A percentile compares a stretch with the other conserved stretches of the same genome.
phyloP scores from a whole-genome alignment of 1,140 invertebrate species.

The Drosophila orosa region DNA sequence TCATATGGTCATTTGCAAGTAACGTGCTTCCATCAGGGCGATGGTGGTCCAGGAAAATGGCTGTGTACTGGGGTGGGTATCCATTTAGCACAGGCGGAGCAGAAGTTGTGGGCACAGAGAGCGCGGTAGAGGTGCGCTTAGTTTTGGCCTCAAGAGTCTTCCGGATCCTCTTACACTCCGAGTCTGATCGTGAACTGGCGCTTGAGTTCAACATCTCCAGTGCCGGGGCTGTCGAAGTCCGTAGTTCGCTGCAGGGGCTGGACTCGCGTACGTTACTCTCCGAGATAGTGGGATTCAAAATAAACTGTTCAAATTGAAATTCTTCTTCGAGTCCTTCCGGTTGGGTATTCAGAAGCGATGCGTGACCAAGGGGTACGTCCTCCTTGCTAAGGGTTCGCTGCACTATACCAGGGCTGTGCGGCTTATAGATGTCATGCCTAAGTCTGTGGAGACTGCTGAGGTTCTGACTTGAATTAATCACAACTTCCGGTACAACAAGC shows the following conservation, averaged over 20 bases:
- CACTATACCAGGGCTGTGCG: background rate
- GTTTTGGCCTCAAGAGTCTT: conserved; percentile 57
- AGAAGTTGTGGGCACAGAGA: conserved; percentile 16
- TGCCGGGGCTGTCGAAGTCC: background rate
- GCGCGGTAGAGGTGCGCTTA: conserved; percentile 42
- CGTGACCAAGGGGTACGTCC: conserved; percentile 6
- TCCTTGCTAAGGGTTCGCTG: conserved; percentile 9
- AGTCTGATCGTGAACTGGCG: conserved; percentile 53
- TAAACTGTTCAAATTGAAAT: conserved; percentile 67
- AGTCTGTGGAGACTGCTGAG: conserved; percentile 48
- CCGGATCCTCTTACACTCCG: conserved; percentile 55
- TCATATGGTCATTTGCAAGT: conserved; percentile 37
- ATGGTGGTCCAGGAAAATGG: conserved; percentile 69
- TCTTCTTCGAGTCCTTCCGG: conserved; percentile 39
- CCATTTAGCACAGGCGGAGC: conserved; percentile 3
- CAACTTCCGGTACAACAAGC: conserved; percentile 68
- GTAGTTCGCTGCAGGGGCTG: conserved; percentile 63
- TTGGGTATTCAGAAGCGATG: conserved; percentile 37
- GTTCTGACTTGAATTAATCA: conserved; percentile 68
- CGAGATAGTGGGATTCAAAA: conserved; percentile 67
- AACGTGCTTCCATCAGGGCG: conserved; percentile 28
- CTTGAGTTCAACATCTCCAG: conserved; percentile 59
- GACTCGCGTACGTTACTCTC: conserved; percentile 74
- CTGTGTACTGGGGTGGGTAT: conserved; percentile 72
- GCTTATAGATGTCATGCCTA: conserved; percentile 32